Conservation (phyloP, 2,888 invertebrate species). For the Caenorhabditis sinica region DNA sequence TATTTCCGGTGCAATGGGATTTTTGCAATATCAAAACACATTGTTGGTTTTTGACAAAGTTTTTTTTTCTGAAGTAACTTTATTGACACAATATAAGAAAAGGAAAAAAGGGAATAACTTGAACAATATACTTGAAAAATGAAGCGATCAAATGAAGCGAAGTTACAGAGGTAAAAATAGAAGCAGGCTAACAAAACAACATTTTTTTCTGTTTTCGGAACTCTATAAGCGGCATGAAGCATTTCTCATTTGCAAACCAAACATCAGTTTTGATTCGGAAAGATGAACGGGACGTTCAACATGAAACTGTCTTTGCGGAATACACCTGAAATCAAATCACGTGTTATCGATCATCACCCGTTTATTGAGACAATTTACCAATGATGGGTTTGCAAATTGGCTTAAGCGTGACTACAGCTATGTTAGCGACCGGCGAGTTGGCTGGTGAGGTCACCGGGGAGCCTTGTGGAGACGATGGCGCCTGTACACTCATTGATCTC, state of each 20-base stretch:
- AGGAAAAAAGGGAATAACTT: background rate
- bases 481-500: background rate
- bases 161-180: background rate
- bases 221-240: background rate
- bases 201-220: background rate
- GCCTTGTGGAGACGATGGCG: conserved; percentile 19
- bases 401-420: conserved; percentile 31
- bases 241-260: conserved; percentile 21
- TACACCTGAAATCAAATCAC: conserved; percentile 34
- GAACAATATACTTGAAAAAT: conserved; percentile 6
- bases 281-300: conserved; percentile 34
- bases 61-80: background rate
- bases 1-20: conserved; percentile 13
- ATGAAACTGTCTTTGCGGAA: conserved; percentile 52
- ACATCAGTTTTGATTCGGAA: conserved; percentile 37
- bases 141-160: background rate
- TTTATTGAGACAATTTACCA: conserved; percentile 22
- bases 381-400: conserved; percentile 52
- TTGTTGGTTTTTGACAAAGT: too few relatives aligned
- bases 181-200: conserved; percentile 5
- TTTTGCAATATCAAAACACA: conserved; percentile 28
- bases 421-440: conserved; percentile 10
- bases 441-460: conserved; percentile 15
- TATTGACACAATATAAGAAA: background rate
- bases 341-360: background rate